phyloP scores from a whole-genome alignment of 2,113 vertebrate genomes.

The Misgurnus mizolepis region DNA sequence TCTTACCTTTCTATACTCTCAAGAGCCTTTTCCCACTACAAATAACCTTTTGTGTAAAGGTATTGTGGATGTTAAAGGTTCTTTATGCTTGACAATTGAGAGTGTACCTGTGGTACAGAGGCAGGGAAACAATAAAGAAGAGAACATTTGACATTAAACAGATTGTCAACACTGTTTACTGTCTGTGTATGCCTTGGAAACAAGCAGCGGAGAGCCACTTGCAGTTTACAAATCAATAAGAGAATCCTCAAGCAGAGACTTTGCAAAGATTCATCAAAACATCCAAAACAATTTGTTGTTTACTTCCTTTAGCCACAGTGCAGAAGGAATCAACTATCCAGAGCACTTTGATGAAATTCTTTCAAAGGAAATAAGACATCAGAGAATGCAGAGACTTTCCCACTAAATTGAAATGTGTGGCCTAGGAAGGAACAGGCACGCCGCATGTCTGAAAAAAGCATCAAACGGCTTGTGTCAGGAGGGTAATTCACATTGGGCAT shows the following conservation, averaged over 20 bases:
- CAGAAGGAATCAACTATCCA: not conserved
- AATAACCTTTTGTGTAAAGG: no score
- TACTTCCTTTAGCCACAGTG: not conserved
- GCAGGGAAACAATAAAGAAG: not conserved
- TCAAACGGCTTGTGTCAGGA: not conserved
- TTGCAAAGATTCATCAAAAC: conserved; percentile 25
- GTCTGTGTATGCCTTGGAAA: not conserved
- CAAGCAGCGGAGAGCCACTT: not conserved
- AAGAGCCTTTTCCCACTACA: no score
- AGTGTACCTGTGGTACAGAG: not conserved
- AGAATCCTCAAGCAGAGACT: not conserved
- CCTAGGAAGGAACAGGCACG: not conserved
- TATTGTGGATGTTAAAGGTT: no score
- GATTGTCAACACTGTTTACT: not conserved
- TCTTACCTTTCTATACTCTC: no score
- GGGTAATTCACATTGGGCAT: not conserved
- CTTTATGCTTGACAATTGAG: no score
- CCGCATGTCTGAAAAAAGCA: not conserved
- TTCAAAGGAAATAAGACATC: conserved; percentile 6
- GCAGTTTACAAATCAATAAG: conserved; percentile 2
- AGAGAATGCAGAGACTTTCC: not conserved
- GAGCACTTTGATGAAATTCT: conserved; percentile 6
- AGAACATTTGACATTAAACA: conserved; percentile 2
- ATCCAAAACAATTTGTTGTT: conserved; percentile 4
- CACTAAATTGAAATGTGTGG: conserved; percentile 16